phyloP scores from a whole-genome alignment of 2,888 invertebrate genomes.

The Ferrisia virgata region DNA sequence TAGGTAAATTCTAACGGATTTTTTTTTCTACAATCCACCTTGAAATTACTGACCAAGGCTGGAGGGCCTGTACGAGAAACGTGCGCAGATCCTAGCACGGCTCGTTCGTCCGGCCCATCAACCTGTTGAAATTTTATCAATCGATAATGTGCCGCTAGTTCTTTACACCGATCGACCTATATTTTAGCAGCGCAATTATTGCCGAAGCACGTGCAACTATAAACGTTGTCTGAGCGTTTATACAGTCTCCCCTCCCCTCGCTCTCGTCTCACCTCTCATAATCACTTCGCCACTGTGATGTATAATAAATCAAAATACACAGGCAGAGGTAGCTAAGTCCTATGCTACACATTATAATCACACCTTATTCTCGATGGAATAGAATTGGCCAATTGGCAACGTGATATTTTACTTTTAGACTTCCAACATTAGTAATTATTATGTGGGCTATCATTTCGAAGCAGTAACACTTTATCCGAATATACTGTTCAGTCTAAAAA shows the following conservation, averaged over 20 bases:
- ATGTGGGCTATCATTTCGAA: no score
- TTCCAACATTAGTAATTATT: background rate
- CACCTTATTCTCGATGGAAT: background rate
- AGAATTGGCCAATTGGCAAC: background rate
- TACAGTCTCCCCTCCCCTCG: background rate
- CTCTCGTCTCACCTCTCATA: background rate
- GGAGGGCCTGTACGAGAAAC: background rate
- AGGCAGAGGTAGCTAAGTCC: no score
- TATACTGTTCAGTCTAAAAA: no score
- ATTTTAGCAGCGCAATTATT: background rate
- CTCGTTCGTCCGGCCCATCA: background rate
- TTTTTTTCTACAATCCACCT: no score
- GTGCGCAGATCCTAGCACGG: background rate
- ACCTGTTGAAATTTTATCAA: slow-evolving; percentile 21
- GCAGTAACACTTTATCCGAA: no score
- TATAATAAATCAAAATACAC: background rate
- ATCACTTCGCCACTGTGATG: background rate
- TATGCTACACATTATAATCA: background rate
- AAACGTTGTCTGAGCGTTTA: background rate
- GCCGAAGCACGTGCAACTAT: slow-evolving; percentile 14
- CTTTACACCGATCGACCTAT: background rate
- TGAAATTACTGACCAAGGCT: background rate
- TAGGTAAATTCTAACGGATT: no score
- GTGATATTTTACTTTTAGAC: background rate
- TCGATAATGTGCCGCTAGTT: slow-evolving; percentile 25